These are phyloP conservation scores for Borostomias antarcticus DNA, from an alignment of 2,797 vertebrate genomes.

Conservation along the genomic window DNA sequence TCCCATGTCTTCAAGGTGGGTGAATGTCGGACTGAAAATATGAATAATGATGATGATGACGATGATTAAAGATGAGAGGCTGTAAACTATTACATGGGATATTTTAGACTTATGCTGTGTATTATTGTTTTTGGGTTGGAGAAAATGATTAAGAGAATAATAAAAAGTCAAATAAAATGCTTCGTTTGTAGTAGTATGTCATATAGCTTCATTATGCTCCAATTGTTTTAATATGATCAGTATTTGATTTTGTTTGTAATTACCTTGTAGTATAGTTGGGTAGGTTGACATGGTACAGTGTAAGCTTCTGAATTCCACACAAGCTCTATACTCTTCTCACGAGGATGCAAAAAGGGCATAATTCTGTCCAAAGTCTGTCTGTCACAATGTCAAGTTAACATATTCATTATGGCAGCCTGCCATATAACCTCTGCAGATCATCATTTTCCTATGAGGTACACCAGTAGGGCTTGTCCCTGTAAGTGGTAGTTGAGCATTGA, in stretches of 20 bases:
- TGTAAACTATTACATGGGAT: conserved; percentile 96
- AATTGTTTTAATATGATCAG: no score
- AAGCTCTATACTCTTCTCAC: no score
- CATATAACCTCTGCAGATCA: neutral
- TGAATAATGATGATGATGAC: conserved; percentile 52
- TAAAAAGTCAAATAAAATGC: conserved; percentile 84
- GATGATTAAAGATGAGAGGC: conserved; percentile 78
- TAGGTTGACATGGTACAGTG: no score
- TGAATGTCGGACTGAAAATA: conserved; percentile 82
- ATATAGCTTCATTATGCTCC: neutral
- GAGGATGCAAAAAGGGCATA: neutral
- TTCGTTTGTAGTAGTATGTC: conserved; percentile 44
- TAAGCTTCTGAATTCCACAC: no score
- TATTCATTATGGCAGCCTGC: neutral
- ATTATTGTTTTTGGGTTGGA: conserved; percentile 98
- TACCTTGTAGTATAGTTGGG: no score
- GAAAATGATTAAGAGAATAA: conserved; percentile 94
- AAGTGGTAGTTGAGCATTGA: neutral
- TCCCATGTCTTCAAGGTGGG: conserved; percentile 82
- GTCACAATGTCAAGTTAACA: no score
- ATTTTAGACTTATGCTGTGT: conserved; percentile 98
- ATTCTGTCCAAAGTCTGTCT: neutral
- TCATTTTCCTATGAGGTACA: neutral
- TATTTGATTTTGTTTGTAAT: no score
- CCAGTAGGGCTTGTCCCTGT: neutral